Base-by-base conservation (phyloP, 2,888 invertebrate species). In the Lacanobia wlatinum region DNA sequence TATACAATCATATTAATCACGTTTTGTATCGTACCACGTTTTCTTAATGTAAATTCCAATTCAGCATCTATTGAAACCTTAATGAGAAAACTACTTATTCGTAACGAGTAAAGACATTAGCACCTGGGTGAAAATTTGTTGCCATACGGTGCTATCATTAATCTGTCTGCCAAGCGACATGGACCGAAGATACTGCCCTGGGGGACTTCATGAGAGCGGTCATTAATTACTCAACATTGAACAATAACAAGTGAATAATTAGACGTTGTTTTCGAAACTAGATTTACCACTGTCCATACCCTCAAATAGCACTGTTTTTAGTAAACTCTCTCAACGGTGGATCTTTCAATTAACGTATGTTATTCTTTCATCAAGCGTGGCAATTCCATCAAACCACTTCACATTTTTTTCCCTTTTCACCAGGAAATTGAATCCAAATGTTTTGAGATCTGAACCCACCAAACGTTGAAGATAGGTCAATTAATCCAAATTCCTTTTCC, bases 291-390 rank as follows among this genome's bases (percentile, higher is more conserved):
- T 8, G 43, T 10, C 8, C 62, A 10, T 38, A 16, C 8, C 14
- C 2, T 12, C 14, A 10, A 28, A 43, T 23, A 67, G 10, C 18
- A 18, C 23, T 40, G 12, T 46, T 50, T 65, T 23, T 34, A 65
- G 48, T 34, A 23, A 62, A 63, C 46, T 50, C n/a, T 5, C 8
- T 28, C 14, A 21, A 43, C 21, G n/a, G 18, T 55, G 18, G n/a
- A 10, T 18, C 6, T 40, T 60, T 53, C 69, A 67, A 78, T 80
- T 64, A 78, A 50, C 21, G 16, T 40, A 18, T 73, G 43, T 73
- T 80, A 63, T 78, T 78, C 50, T 80, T 78, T 70, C 55, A 80
- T 80, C 66, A 70, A 70, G 38, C 23, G 16, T 38, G 5, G 50
- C 55, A 40, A 65, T 61, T 55, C 12, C 60, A 18, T 18, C 56